These are phyloP conservation scores for Blennius ocellaris DNA, from an alignment of 2,113 vertebrate genomes.

Conservation along the genomic window DNA sequence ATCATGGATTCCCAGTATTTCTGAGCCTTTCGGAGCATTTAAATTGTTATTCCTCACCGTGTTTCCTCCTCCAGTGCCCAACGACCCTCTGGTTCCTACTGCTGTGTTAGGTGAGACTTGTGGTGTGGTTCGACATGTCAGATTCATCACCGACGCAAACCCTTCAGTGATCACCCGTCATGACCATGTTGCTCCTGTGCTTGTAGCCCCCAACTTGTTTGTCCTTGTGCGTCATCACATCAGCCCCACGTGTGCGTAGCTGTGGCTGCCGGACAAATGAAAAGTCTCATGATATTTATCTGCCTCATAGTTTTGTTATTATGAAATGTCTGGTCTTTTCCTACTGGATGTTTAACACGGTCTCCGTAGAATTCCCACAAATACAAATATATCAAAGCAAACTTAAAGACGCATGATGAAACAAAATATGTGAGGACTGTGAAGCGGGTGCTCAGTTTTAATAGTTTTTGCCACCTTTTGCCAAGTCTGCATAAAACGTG, in stretches of 20 bases:
- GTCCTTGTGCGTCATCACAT: slow-evolving; percentile 20
- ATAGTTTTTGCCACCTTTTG: not conserved
- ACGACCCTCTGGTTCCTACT: slow-evolving; percentile 98
- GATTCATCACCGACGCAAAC: slow-evolving; percentile 35
- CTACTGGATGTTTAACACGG: too few species aligned
- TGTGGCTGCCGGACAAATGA: slow-evolving; percentile 18
- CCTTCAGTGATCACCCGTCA: slow-evolving; percentile 47
- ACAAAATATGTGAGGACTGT: slow-evolving; percentile 1
- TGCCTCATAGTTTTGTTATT: slow-evolving; percentile 17
- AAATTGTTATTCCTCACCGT: slow-evolving; percentile 80
- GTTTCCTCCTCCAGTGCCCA: slow-evolving; percentile 96
- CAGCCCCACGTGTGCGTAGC: not conserved
- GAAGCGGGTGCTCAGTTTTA: slow-evolving; percentile 8
- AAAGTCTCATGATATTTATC: slow-evolving; percentile 5
- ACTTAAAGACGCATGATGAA: slow-evolving; percentile 11
- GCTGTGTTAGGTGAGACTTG: slow-evolving; percentile 98
- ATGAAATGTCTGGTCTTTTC: slow-evolving; percentile 1
- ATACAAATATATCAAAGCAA: slow-evolving; percentile 20
- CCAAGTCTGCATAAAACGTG: slow-evolving; percentile 38
- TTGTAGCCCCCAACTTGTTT: slow-evolving; percentile 30
- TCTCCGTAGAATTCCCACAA: not conserved
- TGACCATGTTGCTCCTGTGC: slow-evolving; percentile 65
- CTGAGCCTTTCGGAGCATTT: not conserved
- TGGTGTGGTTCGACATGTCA: slow-evolving; percentile 43
- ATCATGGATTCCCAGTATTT: not conserved